These are phyloP conservation scores for Oryzias woworae DNA, from an alignment of 2,113 vertebrate species.

Conservation along the genomic window DNA sequence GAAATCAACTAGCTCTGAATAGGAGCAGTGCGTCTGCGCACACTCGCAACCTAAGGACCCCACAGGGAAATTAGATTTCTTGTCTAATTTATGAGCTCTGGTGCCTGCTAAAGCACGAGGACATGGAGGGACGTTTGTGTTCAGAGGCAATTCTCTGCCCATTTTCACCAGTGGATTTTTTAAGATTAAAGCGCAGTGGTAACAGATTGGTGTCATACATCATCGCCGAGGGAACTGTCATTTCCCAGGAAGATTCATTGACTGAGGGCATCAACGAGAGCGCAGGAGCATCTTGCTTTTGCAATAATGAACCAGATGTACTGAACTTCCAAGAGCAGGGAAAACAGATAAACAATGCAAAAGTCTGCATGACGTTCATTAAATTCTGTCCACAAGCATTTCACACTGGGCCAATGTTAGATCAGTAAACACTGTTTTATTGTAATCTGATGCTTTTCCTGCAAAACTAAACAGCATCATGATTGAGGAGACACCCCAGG, in stretches of 20 bases:
- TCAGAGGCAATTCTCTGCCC: conserved; percentile 40
- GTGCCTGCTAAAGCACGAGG: conserved; percentile 49
- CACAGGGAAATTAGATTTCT: conserved; percentile 71
- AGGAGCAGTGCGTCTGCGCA: conserved; percentile 51
- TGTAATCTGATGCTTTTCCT: background rate
- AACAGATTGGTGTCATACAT: conserved; percentile 51
- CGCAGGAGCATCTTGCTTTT: no score
- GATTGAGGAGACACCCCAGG: no score
- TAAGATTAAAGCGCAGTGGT: conserved; percentile 36
- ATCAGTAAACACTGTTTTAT: no score
- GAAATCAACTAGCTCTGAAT: conserved; percentile 60
- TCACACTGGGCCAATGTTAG: no score
- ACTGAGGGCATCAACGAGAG: background rate
- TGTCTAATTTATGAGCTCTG: conserved; percentile 69
- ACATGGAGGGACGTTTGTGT: conserved; percentile 44
- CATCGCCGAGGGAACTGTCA: conserved; percentile 33
- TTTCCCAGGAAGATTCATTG: conserved; percentile 20
- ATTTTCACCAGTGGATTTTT: conserved; percentile 35
- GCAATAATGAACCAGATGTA: no score
- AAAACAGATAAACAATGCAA: no score
- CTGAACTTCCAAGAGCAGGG: no score
- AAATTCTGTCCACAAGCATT: no score
- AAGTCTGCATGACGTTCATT: no score
- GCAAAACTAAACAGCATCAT: background rate
- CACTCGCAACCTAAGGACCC: conserved; percentile 56